These are phyloP conservation scores for Diabrotica virgifera DNA, from an alignment of 1,140 invertebrate genomes.

Conservation along the genomic window DNA sequence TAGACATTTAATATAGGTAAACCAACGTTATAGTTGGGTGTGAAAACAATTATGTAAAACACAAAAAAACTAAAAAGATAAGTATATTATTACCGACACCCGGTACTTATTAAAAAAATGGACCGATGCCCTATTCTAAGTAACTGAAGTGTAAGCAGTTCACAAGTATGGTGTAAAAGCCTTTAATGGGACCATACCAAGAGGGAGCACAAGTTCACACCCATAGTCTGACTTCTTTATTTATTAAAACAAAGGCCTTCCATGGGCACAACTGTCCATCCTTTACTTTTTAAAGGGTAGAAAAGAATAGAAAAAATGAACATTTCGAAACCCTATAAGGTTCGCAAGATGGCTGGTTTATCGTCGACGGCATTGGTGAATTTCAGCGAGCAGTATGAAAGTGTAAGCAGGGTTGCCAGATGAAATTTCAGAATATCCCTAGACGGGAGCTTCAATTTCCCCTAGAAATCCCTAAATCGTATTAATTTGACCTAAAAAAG, in stretches of 20 bases:
- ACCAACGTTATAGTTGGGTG: too few species aligned
- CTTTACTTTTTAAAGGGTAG: not conserved
- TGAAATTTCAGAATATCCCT: too few species aligned
- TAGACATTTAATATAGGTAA: too few species aligned
- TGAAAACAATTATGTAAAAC: too few species aligned
- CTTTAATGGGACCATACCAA: not conserved
- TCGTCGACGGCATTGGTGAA: not conserved
- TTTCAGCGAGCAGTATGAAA: not conserved
- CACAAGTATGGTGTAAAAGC: slow-evolving; percentile 2
- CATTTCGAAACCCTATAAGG: not conserved
- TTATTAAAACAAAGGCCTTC: slow-evolving; percentile 2
- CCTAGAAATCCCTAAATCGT: too few species aligned
- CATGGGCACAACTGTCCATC: not conserved
- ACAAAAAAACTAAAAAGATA: too few species aligned
- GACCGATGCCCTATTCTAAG: not conserved
- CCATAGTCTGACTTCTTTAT: slow-evolving; percentile 2
- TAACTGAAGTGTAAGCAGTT: not conserved
- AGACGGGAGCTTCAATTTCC: too few species aligned
- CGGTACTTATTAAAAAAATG: too few species aligned
- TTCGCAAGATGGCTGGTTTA: not conserved
- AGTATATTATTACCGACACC: too few species aligned
- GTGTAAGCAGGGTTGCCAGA: too few species aligned
- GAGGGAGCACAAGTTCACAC: slow-evolving; percentile 1
- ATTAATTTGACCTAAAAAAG: too few species aligned
- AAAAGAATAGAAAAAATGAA: not conserved